Evolutionary conservation across 2,888 invertebrate species (phyloP).

Genomic region (Campaea margaritaria): DNA sequence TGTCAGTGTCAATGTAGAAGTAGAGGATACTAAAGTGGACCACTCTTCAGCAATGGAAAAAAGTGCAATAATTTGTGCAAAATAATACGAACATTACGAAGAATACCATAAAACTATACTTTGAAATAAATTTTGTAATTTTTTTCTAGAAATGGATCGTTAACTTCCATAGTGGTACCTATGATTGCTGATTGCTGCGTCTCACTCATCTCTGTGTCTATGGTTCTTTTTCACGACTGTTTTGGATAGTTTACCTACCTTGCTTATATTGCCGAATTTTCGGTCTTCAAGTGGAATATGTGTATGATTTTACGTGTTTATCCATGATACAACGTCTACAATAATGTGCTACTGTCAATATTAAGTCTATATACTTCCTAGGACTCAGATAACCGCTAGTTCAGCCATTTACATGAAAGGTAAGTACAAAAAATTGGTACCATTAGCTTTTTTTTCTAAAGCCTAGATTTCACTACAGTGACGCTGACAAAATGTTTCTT

Average conservation of each 20-base stretch:
- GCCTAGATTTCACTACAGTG: slow-evolving; percentile 54
- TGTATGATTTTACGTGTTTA: slow-evolving; percentile 63
- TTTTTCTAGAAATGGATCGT: too few species aligned
- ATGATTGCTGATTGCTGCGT: slow-evolving; percentile 13
- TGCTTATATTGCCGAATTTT: slow-evolving; percentile 82
- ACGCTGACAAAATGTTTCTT: slow-evolving; percentile 40
- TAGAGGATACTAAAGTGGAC: too few species aligned
- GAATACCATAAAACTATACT: too few species aligned
- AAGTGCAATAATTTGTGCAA: too few species aligned
- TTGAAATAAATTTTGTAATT: too few species aligned
- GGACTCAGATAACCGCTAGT: slow-evolving; percentile 63
- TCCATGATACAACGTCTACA: slow-evolving; percentile 57
- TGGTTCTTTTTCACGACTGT: slow-evolving; percentile 84
- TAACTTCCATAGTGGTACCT: not conserved
- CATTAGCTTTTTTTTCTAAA: slow-evolving; percentile 68
- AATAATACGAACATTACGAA: too few species aligned
- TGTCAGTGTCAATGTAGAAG: too few species aligned
- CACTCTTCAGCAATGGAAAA: too few species aligned
- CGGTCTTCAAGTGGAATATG: slow-evolving; percentile 71
- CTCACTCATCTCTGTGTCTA: slow-evolving; percentile 61
- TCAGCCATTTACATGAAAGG: slow-evolving; percentile 85
- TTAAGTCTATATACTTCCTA: slow-evolving; percentile 56
- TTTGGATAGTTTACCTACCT: slow-evolving; percentile 84
- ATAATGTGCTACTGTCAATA: slow-evolving; percentile 70
- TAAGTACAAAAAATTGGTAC: slow-evolving; percentile 83